phyloP scores from a whole-genome alignment of 2,113 vertebrate genomes.

The Hypanus sabinus region DNA sequence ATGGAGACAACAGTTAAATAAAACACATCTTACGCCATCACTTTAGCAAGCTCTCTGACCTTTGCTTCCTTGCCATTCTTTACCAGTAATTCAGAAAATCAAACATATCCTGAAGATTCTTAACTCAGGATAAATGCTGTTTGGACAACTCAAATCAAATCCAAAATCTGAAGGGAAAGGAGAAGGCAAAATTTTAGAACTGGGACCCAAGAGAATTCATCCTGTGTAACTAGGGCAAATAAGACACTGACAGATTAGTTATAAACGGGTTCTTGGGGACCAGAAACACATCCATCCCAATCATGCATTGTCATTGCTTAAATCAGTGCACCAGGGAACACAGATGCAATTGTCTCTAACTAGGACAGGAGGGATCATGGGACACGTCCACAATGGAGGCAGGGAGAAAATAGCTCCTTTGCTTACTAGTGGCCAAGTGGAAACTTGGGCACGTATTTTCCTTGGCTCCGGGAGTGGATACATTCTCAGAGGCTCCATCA shows the following conservation, averaged over 20 bases:
- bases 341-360: background rate
- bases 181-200: background rate
- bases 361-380: background rate
- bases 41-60: background rate
- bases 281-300: background rate
- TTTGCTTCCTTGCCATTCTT: background rate
- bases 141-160: background rate
- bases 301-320: background rate
- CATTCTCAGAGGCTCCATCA: background rate
- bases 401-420: background rate
- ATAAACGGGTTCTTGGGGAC: constrained; percentile 1
- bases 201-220: background rate
- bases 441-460: too few species aligned
- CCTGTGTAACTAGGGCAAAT: background rate
- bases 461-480: too few species aligned
- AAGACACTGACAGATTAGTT: background rate
- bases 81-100: background rate
- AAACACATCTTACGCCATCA: background rate
- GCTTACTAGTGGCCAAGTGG: background rate
- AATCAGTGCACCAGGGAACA: background rate
- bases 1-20: background rate
- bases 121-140: background rate
- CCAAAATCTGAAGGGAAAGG: background rate
- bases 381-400: background rate
- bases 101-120: background rate